Evolutionary conservation across 1,140 invertebrate genomes (phyloP).

Genomic region (Carposina sasakii): DNA sequence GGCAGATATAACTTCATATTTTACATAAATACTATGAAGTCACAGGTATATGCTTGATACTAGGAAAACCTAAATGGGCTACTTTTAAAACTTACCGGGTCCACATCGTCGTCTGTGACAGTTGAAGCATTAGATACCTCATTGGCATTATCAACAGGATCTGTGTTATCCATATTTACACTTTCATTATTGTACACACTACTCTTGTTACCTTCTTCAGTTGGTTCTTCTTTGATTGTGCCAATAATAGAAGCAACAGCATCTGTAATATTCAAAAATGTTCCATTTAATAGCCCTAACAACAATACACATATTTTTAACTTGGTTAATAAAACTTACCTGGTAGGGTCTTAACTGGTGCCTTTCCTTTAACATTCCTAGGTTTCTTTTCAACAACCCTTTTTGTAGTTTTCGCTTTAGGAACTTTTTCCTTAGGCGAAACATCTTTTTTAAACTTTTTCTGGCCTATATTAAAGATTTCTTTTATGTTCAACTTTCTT

Average conservation of each 20-base stretch:
- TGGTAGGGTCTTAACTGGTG: conserved; percentile 24
- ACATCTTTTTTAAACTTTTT: conserved; percentile 55
- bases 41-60: too few relatives aligned
- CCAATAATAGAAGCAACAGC: conserved; percentile 60
- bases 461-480: conserved; percentile 75
- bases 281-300: neutral
- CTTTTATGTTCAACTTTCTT: conserved; percentile 79
- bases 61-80: too few relatives aligned
- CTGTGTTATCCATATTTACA: neutral
- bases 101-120: neutral
- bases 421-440: neutral
- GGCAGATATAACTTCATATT: too few relatives aligned
- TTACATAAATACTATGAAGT: too few relatives aligned
- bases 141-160: too few relatives aligned
- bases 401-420: neutral
- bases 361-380: conserved; percentile 22
- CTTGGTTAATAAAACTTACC: conserved; percentile 20
- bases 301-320: too few relatives aligned
- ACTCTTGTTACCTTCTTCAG: neutral
- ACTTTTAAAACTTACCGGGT: conserved; percentile 1
- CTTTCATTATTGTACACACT: neutral
- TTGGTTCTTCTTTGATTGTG: conserved; percentile 27
- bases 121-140: neutral
- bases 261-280: conserved; percentile 26
- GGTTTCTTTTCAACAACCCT: too few relatives aligned